These are phyloP conservation scores for Vultur gryphus DNA, from an alignment of 2,797 vertebrate genomes.

Conservation along the genomic window DNA sequence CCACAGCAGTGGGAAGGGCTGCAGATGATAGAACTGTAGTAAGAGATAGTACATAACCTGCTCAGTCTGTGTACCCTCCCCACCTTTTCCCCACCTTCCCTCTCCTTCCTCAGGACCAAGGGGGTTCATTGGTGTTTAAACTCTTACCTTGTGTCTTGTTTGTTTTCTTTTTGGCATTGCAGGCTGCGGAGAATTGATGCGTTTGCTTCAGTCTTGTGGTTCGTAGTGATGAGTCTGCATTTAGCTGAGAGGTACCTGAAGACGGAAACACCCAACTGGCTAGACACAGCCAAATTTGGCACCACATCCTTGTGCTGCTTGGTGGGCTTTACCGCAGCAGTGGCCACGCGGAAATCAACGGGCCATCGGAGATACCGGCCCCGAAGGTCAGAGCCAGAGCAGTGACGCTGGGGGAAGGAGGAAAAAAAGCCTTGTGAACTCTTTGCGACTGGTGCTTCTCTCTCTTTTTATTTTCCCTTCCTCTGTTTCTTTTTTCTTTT, in stretches of 20 bases:
- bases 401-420: constrained; percentile 75
- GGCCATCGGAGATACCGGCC: constrained; percentile 86
- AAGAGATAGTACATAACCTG: neutral
- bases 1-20: neutral
- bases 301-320: constrained; percentile 88
- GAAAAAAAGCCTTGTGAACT: constrained; percentile 55
- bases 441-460: constrained; percentile 46
- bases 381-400: constrained; percentile 96
- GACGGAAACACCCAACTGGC: constrained; percentile 75
- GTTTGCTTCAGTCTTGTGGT: constrained; percentile 87
- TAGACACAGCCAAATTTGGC: constrained; percentile 83
- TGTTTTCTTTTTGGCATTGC: neutral
- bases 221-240: constrained; percentile 82
- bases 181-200: constrained; percentile 93
- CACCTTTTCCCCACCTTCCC: neutral
- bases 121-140: fast-evolving
- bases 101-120: neutral
- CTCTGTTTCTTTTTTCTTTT: neutral
- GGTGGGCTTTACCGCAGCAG: constrained; percentile 88
- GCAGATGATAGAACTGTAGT: fast-evolving
- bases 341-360: constrained; percentile 85
- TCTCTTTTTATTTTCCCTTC: neutral
- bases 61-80: neutral
- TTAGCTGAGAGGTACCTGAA: constrained; percentile 80
- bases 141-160: neutral